phyloP scores from a whole-genome alignment of 2,888 invertebrate species.

The Ophioninae sp. region DNA sequence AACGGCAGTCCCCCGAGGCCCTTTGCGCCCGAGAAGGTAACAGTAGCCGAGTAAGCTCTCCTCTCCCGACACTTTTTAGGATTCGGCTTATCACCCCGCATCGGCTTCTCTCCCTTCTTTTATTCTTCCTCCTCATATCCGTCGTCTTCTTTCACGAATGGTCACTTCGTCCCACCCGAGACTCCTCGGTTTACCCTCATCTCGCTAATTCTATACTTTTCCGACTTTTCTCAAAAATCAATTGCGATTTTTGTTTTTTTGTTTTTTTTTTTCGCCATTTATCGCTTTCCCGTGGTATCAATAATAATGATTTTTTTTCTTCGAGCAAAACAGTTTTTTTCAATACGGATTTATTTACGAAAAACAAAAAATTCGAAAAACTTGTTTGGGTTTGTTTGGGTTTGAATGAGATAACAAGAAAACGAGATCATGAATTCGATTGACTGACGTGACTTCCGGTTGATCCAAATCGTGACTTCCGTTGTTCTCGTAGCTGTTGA shows the following conservation, averaged over 20 bases:
- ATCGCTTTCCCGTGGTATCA: too few relatives aligned
- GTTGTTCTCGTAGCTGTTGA: background rate
- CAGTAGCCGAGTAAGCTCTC: conserved; percentile 79
- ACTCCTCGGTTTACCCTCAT: conserved; percentile 56
- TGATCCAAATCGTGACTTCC: background rate
- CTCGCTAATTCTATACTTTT: conserved; percentile 61
- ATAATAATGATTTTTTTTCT: too few relatives aligned
- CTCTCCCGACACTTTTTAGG: conserved; percentile 75
- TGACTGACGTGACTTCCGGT: background rate
- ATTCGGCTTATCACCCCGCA: conserved; percentile 79
- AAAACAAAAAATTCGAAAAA: too few relatives aligned
- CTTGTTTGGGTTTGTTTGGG: too few relatives aligned
- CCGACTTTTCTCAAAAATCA: too few relatives aligned
- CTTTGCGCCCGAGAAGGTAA: conserved; percentile 71
- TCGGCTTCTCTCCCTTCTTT: conserved; percentile 72
- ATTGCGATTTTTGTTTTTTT: too few relatives aligned
- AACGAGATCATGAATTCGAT: background rate
- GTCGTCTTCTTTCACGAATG: conserved; percentile 21
- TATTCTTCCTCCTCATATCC: conserved; percentile 21
- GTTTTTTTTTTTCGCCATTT: too few relatives aligned
- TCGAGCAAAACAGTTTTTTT: too few relatives aligned
- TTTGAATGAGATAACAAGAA: background rate
- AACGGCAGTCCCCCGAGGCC: conserved; percentile 63
- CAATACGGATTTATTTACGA: too few relatives aligned
- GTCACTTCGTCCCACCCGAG: conserved; percentile 20